phyloP scores from a whole-genome alignment of 2,113 vertebrate genomes.

The Ochotona curzoniae region DNA sequence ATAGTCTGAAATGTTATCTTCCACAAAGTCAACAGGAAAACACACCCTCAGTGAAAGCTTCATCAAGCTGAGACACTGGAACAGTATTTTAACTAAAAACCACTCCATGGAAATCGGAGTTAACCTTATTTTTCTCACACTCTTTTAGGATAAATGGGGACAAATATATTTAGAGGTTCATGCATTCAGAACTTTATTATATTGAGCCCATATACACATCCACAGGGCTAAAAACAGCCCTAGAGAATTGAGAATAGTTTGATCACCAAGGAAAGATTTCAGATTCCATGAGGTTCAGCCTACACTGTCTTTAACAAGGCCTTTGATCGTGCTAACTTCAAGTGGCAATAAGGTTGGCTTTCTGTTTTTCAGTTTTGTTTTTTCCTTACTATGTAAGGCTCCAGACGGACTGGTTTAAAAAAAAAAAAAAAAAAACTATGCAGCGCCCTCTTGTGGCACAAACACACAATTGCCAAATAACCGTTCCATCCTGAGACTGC shows the following conservation, averaged over 20 bases:
- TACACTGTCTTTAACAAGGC: constrained; percentile 10
- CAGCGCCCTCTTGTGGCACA: constrained; percentile 23
- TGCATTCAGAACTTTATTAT: not conserved
- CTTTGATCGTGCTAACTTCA: not conserved
- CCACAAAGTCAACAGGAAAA: not conserved
- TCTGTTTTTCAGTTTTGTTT: not conserved
- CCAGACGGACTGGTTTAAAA: not conserved
- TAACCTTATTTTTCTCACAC: not conserved
- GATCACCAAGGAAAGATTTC: not conserved
- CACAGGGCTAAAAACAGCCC: not conserved
- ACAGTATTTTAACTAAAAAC: not conserved
- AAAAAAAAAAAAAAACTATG: constrained; percentile 26
- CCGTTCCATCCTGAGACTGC: not conserved
- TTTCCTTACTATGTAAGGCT: not conserved
- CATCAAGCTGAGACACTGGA: not conserved
- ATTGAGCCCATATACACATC: not conserved
- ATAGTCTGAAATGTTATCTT: not conserved
- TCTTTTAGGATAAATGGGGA: constrained; percentile 23
- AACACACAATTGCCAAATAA: not conserved
- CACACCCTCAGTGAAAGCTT: not conserved
- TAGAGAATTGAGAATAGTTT: not conserved
- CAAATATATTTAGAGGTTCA: not conserved
- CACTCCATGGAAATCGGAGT: not conserved
- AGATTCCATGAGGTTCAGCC: not conserved
- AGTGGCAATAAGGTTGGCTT: not conserved